Evolutionary conservation across 2,113 vertebrate species (phyloP), one percentile per base, ranked within the genome.

Genomic region (Eublepharis macularius): DNA sequence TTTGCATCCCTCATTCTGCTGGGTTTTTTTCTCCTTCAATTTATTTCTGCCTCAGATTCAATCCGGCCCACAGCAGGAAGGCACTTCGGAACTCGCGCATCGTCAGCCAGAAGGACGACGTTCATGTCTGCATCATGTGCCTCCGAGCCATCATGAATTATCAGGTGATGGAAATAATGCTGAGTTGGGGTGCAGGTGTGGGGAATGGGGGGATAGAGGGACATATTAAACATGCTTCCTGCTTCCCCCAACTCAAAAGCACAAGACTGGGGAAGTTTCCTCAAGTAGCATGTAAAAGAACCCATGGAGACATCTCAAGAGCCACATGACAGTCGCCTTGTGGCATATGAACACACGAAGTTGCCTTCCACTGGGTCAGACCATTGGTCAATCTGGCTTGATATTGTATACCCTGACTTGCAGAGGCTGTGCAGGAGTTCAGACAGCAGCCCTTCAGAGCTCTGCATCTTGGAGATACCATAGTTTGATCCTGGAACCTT

Each of bases 71-170:
- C 94, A 97, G 96, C 96, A 98, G 97, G 95, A 98, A 96, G 92
- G 93, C 98, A 0, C 88, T 97, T 88, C 94, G 96, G 86, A 97
- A 95, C 90, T 95, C 97, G 1, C 96, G 96, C 47, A 93, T 96
- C 0, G 95, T 96, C 86, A 95, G 87, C 94, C 98, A 98, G 93
- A 98, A 98, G 94, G 98, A 99, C 0, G 99, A 99, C 0, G 97
- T 99, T 26, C 99, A 99, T 0, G 96, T 99, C 51, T 99, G 99
- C 93, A 98, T 99, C 79, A 99, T 99, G 98, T 99, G 98, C 54
- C 94, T 99, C 77, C 96, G 99, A 0, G 98, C 99, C 90, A 99
- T 99, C 96, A 99, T 99, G 98, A 99, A 99, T 94, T 99, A 99
- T 90, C 98, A 99, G 99, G 99, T 99, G 26, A 80, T 12, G 86